These are phyloP conservation scores for Nyctereutes procyonoides DNA, from an alignment of 2,113 vertebrate species.

Conservation along the genomic window DNA sequence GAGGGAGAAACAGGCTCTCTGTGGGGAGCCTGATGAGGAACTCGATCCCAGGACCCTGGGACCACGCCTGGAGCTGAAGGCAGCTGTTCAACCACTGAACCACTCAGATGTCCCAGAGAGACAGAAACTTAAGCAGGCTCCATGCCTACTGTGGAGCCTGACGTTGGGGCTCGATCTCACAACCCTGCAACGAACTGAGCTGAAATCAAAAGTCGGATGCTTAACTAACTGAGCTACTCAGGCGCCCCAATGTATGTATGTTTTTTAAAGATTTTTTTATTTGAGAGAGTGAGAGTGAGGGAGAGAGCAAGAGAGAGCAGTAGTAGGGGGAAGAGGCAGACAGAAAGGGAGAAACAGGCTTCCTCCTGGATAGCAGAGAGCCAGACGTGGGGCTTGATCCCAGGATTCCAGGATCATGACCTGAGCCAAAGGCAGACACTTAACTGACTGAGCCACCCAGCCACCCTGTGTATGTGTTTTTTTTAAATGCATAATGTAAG, in stretches of 20 bases:
- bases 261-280: neutral
- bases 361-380: neutral
- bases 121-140: neutral
- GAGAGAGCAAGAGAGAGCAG: neutral
- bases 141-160: neutral
- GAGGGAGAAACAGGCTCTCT: no score
- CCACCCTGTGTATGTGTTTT: neutral
- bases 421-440: neutral
- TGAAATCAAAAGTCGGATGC: neutral
- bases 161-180: neutral
- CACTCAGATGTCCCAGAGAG: no score
- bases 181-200: neutral
- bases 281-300: neutral
- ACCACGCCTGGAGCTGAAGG: no score
- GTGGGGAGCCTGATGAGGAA: no score
- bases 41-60: no score
- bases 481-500: slow-evolving; percentile 46
- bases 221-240: neutral
- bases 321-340: neutral
- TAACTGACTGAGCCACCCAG: neutral
- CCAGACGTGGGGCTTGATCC: neutral
- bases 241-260: neutral
- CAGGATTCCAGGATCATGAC: neutral
- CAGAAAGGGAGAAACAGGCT: neutral
- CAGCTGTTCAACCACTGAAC: no score